Base-by-base conservation (phyloP, 2,797 vertebrate genomes). In the Amphiprion clarkii region DNA sequence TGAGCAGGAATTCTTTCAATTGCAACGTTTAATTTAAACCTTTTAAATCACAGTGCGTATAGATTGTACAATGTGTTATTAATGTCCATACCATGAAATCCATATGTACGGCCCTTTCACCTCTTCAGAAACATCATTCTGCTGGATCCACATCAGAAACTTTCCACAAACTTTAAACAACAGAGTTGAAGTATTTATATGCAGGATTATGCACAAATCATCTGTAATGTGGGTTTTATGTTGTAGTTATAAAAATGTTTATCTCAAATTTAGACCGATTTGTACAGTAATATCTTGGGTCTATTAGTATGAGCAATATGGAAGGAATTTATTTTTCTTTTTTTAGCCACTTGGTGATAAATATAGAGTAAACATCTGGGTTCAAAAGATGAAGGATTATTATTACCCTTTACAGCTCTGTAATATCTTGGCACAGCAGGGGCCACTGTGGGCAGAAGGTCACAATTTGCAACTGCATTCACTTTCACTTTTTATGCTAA, bases 61-160 rank as follows among this genome's bases (percentile, higher is more conserved):
- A 62, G 57, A 73, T 66, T 67, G 71, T 68, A 54, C 74, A 74
- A 82, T 86, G 77, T 83, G 67, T 77, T 73, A 46, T 76, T 77
- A 87, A 84, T 78, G 60, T 40, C 42, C 77, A 62, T 7, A n/a
- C n/a, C 19, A 8, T n/a, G 17, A 46, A 46, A 36, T 36, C 33
- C 33, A 36, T 36, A 36, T 36, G 33, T 36, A 10, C 33, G 9
- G 33, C 8, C 33, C 33, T 36, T 36, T 36, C 9, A 10, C 33
- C 33, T 10, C 9, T 10, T 36, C 2, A 36, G 33, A 36, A 9
- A 10, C 33, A 36, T 36, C 8, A 6, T 7, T 36, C 33, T 36
- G 33, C 33, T 2, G 33, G 33, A 36, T 36, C 33, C 33, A 36
- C 33, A 36, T 36, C 33, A 36, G 8, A 36, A 10, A 36, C 6